A percentile compares a stretch with the other conserved stretches of the same genome.
Evolutionary conservation across 2,888 invertebrate species (phyloP).

Genomic region (Sialis fuliginosa): DNA sequence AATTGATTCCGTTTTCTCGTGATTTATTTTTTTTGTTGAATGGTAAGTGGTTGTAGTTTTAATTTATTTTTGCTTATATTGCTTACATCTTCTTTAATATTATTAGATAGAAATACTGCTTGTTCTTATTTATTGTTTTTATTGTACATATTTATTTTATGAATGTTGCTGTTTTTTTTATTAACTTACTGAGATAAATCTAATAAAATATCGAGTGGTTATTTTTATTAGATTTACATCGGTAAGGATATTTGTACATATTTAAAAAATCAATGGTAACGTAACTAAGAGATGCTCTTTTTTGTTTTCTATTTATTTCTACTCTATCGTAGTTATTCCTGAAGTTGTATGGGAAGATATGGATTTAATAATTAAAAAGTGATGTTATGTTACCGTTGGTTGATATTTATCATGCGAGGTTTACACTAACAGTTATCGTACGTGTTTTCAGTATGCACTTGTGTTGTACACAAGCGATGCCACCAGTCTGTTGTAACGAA

Average conservation of each 20-base stretch:
- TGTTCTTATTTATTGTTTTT: neutral
- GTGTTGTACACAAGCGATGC: constrained; percentile 98
- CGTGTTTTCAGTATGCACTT: constrained; percentile 74
- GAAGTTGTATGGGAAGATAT: no score
- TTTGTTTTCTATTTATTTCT: neutral
- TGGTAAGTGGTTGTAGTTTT: no score
- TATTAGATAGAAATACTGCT: no score
- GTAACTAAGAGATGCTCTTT: neutral
- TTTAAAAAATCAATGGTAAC: neutral
- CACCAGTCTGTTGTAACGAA: constrained; percentile 94
- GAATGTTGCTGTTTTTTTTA: neutral
- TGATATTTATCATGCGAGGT: no score
- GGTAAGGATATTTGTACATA: neutral
- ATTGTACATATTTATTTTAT: neutral
- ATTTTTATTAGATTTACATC: neutral
- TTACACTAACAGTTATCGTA: no score
- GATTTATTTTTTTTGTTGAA: no score
- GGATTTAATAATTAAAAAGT: no score
- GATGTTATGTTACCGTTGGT: no score
- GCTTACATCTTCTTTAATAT: no score
- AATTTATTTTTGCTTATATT: no score
- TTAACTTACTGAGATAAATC: neutral
- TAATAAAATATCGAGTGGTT: neutral
- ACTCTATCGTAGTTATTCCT: no score
- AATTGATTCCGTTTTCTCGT: no score